phyloP scores from a whole-genome alignment of 2,797 vertebrate genomes.

The Liasis olivaceus region DNA sequence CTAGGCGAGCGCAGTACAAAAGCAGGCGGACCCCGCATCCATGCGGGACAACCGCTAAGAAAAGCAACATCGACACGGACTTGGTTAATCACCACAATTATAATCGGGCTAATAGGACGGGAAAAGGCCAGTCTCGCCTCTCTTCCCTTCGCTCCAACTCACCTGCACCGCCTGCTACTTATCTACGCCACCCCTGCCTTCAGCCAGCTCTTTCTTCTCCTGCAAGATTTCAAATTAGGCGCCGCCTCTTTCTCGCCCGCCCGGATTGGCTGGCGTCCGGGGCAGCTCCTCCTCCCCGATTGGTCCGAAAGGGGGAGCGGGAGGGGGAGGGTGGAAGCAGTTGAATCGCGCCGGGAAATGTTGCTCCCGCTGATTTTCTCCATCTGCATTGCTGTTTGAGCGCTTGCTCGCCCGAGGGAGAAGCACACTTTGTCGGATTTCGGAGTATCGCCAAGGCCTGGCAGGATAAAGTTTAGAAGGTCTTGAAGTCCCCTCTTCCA shows the following conservation, averaged over 20 bases:
- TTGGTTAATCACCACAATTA: not conserved
- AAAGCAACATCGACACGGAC: not conserved
- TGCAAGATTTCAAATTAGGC: conserved; percentile 13
- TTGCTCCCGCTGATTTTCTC: not conserved
- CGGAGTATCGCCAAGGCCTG: not conserved
- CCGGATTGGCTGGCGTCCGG: not conserved
- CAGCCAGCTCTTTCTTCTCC: not conserved
- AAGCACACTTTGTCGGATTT: not conserved
- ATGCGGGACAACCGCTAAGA: not conserved
- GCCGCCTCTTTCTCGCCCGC: not conserved
- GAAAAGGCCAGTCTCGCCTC: not conserved
- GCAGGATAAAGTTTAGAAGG: not conserved
- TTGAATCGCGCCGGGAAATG: no score
- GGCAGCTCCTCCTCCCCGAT: not conserved
- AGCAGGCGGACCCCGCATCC: not conserved
- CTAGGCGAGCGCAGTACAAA: not conserved
- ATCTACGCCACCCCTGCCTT: not conserved
- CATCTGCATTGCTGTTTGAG: not conserved
- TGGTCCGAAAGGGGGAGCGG: no score
- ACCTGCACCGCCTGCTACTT: no score
- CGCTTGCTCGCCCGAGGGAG: not conserved
- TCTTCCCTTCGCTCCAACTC: not conserved
- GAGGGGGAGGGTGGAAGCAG: no score
- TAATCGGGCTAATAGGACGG: not conserved
- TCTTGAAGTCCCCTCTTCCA: not conserved